These are phyloP conservation scores for Cheilosia variabilis DNA, from an alignment of 2,888 invertebrate species.

Conservation along the genomic window DNA sequence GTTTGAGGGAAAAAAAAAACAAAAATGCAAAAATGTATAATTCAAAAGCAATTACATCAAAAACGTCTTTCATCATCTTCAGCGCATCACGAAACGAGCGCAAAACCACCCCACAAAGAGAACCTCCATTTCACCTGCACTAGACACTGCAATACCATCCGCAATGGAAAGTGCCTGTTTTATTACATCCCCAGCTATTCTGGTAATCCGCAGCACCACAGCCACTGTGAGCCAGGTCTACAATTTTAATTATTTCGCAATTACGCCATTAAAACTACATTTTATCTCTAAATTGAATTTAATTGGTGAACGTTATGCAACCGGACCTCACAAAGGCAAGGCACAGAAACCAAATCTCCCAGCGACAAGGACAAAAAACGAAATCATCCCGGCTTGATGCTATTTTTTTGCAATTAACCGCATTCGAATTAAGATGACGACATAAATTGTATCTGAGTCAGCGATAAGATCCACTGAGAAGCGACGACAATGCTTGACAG, in stretches of 20 bases:
- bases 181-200: neutral
- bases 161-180: neutral
- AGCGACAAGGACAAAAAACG: neutral
- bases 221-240: slow-evolving; percentile 26
- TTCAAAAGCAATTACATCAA: too few species aligned
- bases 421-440: slow-evolving; percentile 63
- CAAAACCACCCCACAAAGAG: neutral
- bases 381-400: neutral
- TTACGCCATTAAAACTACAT: slow-evolving; percentile 72
- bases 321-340: slow-evolving; percentile 22
- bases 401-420: slow-evolving; percentile 61
- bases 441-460: slow-evolving; percentile 56
- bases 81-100: too few species aligned
- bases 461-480: slow-evolving; percentile 6
- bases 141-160: neutral
- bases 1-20: too few species aligned
- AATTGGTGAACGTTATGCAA: slow-evolving; percentile 65
- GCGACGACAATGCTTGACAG: slow-evolving; percentile 34
- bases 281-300: slow-evolving; percentile 70
- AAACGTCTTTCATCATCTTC: too few species aligned
- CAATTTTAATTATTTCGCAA: slow-evolving; percentile 67
- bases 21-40: too few species aligned
- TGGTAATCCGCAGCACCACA: slow-evolving; percentile 14
- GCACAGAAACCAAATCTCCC: slow-evolving; percentile 4
- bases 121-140: slow-evolving; percentile 8